Conservation (phyloP, 2,113 vertebrate genomes). For the Colinus virginianus region DNA sequence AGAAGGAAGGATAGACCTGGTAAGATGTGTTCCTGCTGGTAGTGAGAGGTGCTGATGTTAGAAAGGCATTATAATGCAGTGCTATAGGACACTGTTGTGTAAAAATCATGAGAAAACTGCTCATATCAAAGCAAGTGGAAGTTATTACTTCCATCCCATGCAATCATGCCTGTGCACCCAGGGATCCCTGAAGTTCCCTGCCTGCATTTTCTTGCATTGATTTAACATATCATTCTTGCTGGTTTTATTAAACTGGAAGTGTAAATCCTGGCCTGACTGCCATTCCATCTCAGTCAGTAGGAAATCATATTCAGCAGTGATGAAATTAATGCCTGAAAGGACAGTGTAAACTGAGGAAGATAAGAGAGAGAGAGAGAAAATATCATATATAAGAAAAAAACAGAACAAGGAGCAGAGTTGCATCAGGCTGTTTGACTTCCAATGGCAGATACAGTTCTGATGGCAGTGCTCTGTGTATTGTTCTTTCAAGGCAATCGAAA, state of each 20-base stretch:
- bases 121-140: neutral
- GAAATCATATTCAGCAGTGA: neutral
- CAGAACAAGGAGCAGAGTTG: neutral
- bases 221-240: neutral
- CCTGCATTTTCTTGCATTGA: neutral
- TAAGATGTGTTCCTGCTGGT: neutral
- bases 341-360: neutral
- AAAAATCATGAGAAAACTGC: neutral
- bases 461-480: accelerated
- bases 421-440: neutral
- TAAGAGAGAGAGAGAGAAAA: neutral
- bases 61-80: neutral
- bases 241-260: constrained; percentile 3
- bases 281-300: neutral
- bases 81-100: neutral
- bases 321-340: constrained; percentile 34
- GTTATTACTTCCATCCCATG: neutral
- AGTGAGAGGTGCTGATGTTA: neutral
- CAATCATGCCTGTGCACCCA: neutral
- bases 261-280: neutral
- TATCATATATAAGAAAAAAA: accelerated
- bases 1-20: neutral
- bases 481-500: neutral
- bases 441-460: neutral
- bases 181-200: neutral